Evolutionary conservation across 2,113 vertebrate species (phyloP).

Genomic region (Cololabis saira): DNA sequence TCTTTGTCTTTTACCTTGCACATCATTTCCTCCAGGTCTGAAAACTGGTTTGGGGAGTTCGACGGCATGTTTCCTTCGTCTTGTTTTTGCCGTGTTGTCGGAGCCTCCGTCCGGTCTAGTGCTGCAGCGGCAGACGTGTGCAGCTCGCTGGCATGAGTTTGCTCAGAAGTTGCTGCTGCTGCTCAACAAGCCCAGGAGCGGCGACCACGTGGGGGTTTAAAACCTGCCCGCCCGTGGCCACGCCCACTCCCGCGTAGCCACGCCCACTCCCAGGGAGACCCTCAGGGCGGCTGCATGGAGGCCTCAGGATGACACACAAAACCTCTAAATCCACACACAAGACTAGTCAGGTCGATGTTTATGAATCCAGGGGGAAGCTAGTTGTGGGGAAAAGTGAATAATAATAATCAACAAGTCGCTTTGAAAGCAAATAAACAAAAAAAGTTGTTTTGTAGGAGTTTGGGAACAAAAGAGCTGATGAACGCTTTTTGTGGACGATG

Average conservation of each 20-base stretch:
- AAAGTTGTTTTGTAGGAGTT: too few relatives aligned
- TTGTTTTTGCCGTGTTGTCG: slow-evolving; percentile 3
- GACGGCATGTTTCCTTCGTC: slow-evolving; percentile 70
- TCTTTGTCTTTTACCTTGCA: slow-evolving; percentile 69
- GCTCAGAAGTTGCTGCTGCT: slow-evolving; percentile 56
- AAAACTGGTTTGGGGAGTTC: slow-evolving; percentile 70
- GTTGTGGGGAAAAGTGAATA: too few relatives aligned
- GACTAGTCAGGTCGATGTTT: too few relatives aligned
- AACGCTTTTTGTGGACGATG: too few relatives aligned
- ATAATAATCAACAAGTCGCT: too few relatives aligned
- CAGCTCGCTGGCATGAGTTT: slow-evolving; percentile 53
- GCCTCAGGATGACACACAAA: too few relatives aligned
- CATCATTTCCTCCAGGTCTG: slow-evolving; percentile 78
- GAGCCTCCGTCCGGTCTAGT: slow-evolving; percentile 35
- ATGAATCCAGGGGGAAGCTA: too few relatives aligned
- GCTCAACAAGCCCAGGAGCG: slow-evolving; percentile 52
- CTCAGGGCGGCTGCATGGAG: too few relatives aligned
- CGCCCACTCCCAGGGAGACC: slow-evolving; percentile 41
- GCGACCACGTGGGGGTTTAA: slow-evolving; percentile 81
- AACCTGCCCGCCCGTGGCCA: slow-evolving; percentile 51
- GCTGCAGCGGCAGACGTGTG: slow-evolving; percentile 35
- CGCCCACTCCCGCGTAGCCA: slow-evolving; percentile 53
- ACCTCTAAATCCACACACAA: too few relatives aligned
- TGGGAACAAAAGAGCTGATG: too few relatives aligned
- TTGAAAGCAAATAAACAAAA: too few relatives aligned